Evolutionary conservation across 2,888 invertebrate genomes (phyloP).

Genomic region (Caenorhabditis zanzibari): DNA sequence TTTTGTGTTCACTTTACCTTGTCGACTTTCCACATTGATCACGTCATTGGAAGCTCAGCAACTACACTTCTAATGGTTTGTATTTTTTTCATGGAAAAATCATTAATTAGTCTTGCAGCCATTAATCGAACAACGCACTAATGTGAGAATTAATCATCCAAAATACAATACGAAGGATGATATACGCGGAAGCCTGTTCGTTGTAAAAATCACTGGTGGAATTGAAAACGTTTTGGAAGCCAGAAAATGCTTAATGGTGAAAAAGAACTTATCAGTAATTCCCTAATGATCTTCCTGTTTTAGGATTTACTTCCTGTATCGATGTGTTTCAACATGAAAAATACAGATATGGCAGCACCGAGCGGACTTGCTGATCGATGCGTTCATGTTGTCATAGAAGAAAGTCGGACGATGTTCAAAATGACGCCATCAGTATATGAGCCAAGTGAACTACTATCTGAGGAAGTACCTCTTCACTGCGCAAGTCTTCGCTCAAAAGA

Average conservation of each 20-base stretch:
- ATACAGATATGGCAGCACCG: slow-evolving; percentile 43
- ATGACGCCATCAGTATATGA: slow-evolving; percentile 40
- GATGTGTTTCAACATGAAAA: slow-evolving; percentile 46
- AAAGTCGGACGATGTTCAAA: not conserved
- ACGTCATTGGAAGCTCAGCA: slow-evolving; percentile 31
- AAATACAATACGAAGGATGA: slow-evolving; percentile 19
- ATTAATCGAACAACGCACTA: slow-evolving; percentile 37
- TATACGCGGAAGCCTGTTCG: slow-evolving; percentile 3
- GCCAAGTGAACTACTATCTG: slow-evolving; percentile 26
- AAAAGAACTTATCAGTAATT: not conserved
- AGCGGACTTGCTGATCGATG: not conserved
- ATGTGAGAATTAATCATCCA: slow-evolving; percentile 37
- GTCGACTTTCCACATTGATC: slow-evolving; percentile 47
- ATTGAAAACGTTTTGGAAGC: slow-evolving; percentile 46
- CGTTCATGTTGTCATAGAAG: not conserved
- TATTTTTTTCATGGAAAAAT: not conserved
- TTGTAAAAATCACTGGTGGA: slow-evolving; percentile 11
- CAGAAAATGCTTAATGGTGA: slow-evolving; percentile 46
- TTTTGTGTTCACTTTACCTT: slow-evolving; percentile 43
- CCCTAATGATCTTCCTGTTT: not conserved
- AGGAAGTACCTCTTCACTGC: slow-evolving; percentile 41
- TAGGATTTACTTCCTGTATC: slow-evolving; percentile 54
- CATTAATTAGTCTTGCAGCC: slow-evolving; percentile 12
- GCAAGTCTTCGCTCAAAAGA: slow-evolving; percentile 51
- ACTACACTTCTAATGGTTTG: slow-evolving; percentile 33